Base-by-base conservation (phyloP, 2,113 vertebrate genomes). In the Chascanopsetta lugubris region DNA sequence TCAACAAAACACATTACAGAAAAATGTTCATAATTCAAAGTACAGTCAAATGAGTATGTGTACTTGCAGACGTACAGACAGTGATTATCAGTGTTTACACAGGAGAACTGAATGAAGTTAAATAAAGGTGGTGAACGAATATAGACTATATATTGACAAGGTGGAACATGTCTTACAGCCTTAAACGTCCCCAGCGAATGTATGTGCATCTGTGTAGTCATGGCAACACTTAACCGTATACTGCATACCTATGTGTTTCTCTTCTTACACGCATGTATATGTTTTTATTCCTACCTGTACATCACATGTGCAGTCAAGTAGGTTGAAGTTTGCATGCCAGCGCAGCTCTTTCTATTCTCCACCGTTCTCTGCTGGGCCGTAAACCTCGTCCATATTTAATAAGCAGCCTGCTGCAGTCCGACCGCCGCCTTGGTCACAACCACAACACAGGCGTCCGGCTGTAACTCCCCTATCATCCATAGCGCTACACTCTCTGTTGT, bases 301-400 rank as follows among this genome's bases (percentile, higher is more conserved):
- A 26, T 49, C 51, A 56, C 36, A 1, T 57, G 73, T 77, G 65
- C 77, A 69, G 69, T 76, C 46, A 77, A 40, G 73, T 80, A 51
- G 43, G 59, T 74, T 57, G 50, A 68, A 34, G 56, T 60, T 78
- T 50, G 68, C 75, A 78, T 83, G 75, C 54, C 8, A 13, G 8
- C 32, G 32, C 27, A 59, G 56, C 26, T 8, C 3, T 7, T 8
- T 7, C 51, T 42, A n/a, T 10, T 55, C 54, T 58, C 26, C 7
- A 8, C 43, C 29, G 34, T 24, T 24, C 34, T 77, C 60, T 51
- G 45, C 60, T 68, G 50, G 50, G 65, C 69, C 51, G n/a, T 55
- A 58, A 63, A 77, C 22, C 49, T 80, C 49, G 12, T 88, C 17
- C 56, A 84, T 86, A 69, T 79, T 80, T 84, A 73, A 85, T 86